phyloP scores from a whole-genome alignment of 2,113 vertebrate species.

The Ahaetulla prasina region DNA sequence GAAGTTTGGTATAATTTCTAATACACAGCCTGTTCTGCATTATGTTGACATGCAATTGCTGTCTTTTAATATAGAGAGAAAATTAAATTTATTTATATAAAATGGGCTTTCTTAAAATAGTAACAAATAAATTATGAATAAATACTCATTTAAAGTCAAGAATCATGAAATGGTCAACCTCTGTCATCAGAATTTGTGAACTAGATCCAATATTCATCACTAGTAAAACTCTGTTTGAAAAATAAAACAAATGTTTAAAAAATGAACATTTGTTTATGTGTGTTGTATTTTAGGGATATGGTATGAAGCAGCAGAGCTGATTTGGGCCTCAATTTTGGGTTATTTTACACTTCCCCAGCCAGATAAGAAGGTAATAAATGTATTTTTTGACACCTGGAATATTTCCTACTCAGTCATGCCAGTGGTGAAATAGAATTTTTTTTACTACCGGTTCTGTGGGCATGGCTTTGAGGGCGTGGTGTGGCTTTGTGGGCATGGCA shows the following conservation, averaged over 20 bases:
- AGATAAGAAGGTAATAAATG: conserved; percentile 85
- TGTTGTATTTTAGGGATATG: conserved; percentile 81
- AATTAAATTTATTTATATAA: neutral
- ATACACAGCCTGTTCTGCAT: neutral
- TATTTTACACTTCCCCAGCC: conserved; percentile 83
- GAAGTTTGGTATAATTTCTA: neutral
- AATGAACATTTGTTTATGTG: neutral
- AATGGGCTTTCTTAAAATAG: neutral
- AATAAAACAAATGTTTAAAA: neutral
- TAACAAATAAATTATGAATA: neutral
- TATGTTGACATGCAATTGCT: neutral
- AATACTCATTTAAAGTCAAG: neutral
- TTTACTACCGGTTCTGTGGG: too few relatives aligned
- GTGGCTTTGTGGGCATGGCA: too few relatives aligned
- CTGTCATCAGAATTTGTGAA: neutral
- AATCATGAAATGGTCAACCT: neutral
- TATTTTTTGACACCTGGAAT: neutral
- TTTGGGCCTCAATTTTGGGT: conserved; percentile 86
- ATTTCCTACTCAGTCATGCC: neutral
- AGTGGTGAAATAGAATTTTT: too few relatives aligned
- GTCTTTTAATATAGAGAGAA: neutral
- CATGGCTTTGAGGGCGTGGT: too few relatives aligned
- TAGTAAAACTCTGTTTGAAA: neutral
- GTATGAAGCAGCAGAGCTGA: conserved; percentile 87
- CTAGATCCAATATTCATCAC: neutral